Evolutionary conservation across 2,888 invertebrate genomes (phyloP), one percentile per base, ranked within the genome.

Genomic region (Hypomecis atomaria): DNA sequence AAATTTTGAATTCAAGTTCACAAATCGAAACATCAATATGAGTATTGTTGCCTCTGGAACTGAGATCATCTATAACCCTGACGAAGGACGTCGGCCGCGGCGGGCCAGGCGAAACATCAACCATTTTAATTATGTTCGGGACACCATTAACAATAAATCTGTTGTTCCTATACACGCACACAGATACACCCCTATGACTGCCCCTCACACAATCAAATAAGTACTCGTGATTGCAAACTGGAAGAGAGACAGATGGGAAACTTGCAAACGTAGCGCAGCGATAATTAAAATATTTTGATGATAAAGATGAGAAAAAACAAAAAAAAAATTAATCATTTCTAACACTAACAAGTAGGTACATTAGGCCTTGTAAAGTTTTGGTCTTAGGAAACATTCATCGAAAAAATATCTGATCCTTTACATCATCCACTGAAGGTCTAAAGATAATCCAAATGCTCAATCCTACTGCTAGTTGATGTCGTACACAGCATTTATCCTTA

Each of bases 131-230:
- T 92, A 92, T 87, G 87, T 90, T 86, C 90, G 78, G 89, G 91
- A 91, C 92, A 92, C 91, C 90, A 92, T 91, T 90, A 90, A 90
- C 90, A 89, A 91, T 92, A 92, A 92, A 92, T 92, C 92, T 90
- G 90, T 87, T 87, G 86, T 87, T 86, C 80, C 77, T 81, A 83
- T 78, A 83, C 81, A 81, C 77, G 69, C 72, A 65, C 76, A 77
- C 79, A 74, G 63, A 63, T 53, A 57, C 59, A 53, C 59, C 53
- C 47, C 61, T 71, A 64, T 70, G 65, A 68, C 67, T 62, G 49
- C 50, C 43, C 61, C 72, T 68, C 72, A 73, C 78, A 68, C 67
- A 63, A 33, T 0, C 47, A 61, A 42, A 52, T 52, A 52, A 52
- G 52, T 52, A 52, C 52, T 40, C n/a, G 40, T 33, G 40, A 52